Evolutionary conservation across 2,113 vertebrate genomes (phyloP), one percentile per base, ranked within the genome.

Genomic region (Platichthys stellatus): DNA sequence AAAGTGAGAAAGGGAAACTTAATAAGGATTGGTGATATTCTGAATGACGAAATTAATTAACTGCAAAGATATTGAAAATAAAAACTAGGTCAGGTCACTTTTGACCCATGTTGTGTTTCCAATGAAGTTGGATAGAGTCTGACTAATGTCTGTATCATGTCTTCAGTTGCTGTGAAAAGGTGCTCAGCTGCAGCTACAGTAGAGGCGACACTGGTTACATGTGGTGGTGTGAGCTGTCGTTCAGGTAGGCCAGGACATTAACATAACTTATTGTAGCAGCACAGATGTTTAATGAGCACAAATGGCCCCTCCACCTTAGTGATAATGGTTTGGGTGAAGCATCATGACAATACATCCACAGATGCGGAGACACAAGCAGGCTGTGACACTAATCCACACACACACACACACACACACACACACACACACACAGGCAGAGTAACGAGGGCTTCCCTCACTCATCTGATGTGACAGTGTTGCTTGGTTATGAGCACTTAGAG

Each of bases 401-500:
- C 26, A 28, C 26, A 28, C 26, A 31, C 26, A 28, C 26, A 28
- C 26, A 26, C 26, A 23, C 23, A 63, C 21, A 51, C 57, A 66
- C 57, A 63, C 11, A 24, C 24, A 24, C 24, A 24, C 24, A 24
- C 88, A 83, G 63, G 43, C 80, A 84, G 86, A 84, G 78, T 84
- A 80, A 88, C 17, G 24, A 71, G 58, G 69, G 63, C 69, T 88
- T 88, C 86, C 67, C 45, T 82, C 82, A 83, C 82, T 89, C 84
- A 86, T 88, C 75, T 75, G 69, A 71, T 73, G 54, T 91, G 90
- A 89, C 90, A 91, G 77, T 74, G 79, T 74, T 69, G 75, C 78
- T 81, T 71, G 67, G 82, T 93, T 92, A 89, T 90, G 82, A 88
- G 80, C 59, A 63, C 68, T 85, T 81, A 81, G 78, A 69, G 70